phyloP scores from a whole-genome alignment of 1,140 invertebrate genomes.

The Sminthurides bifidus region DNA sequence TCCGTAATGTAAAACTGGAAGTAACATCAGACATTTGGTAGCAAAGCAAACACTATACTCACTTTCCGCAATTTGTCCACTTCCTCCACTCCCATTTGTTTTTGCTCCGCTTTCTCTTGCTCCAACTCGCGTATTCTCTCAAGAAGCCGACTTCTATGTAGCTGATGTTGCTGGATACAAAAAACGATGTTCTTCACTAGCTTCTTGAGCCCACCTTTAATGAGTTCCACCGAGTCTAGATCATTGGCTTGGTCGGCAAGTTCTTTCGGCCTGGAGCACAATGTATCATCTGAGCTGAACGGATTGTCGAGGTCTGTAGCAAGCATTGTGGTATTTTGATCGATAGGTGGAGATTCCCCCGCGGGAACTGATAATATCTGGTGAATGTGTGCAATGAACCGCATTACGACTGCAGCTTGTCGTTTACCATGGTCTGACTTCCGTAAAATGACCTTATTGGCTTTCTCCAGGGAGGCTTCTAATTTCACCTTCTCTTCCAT shows the following conservation, averaged over 20 bases:
- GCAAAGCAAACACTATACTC: neutral
- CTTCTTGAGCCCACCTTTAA: neutral
- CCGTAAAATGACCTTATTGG: neutral
- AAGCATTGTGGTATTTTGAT: conserved; percentile 1
- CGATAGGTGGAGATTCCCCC: neutral
- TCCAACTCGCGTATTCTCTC: neutral
- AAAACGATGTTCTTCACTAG: neutral
- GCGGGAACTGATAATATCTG: conserved; percentile 3
- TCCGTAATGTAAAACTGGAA: neutral
- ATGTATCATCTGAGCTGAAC: neutral
- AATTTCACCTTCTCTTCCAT: neutral
- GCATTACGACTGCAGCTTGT: neutral
- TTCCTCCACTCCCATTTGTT: neutral
- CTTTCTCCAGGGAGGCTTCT: neutral
- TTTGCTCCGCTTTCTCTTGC: neutral
- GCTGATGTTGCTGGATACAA: conserved; percentile 4
- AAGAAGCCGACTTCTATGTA: neutral
- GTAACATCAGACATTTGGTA: neutral
- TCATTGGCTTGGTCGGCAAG: neutral
- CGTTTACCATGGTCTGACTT: neutral
- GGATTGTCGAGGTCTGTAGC: neutral
- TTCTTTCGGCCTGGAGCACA: neutral
- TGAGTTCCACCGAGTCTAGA: neutral
- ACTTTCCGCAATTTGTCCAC: conserved; percentile 1
- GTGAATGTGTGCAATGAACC: conserved; percentile 6